Base-by-base conservation (phyloP, 2,113 vertebrate species). In the Numenius arquata region DNA sequence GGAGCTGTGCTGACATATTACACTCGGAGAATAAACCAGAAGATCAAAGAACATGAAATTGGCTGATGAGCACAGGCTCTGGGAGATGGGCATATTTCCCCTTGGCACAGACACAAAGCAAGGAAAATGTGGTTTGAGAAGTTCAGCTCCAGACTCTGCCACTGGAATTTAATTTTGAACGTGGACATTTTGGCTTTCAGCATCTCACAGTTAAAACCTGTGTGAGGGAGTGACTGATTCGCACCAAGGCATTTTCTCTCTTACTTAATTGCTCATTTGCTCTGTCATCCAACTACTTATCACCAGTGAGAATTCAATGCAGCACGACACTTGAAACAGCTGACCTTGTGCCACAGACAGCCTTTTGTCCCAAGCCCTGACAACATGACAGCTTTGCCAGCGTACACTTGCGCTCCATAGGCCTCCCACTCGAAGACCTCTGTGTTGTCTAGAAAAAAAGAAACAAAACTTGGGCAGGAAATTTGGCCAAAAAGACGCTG, bases 251-350 rank as follows among this genome's bases (percentile, higher is more conserved):
- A 6, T 47, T 87, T 47, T 21, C 53, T 23, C 21, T 68, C 59
- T 43, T 22, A 18, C 3, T 66, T 48, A 38, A 41, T 19, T 9
- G 6, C 23, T 26, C 40, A 15, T 29, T 45, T 47, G 40, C 14
- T 40, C 53, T 74, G 29, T 63, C 47, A 85, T 40, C 58, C 67
- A 62, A 1, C 36, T 43, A 6, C 27, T 62, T 3, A 5, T 48
- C 58, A 56, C 5, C 3, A 0, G 12, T 25, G 22, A 56, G 85
- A 50, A n/a, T 7, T 23, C 4, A 3, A 6, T 2, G 2, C 0
- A 58, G 41, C 15, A 12, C 0, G 0, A 29, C 36, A n/a, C 10
- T 52, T 41, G 25, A 29, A 40, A 8, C 43, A 38, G 38, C 41
- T 58, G 30, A 30, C 26, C 25, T 36, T 0, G 0, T 34, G 53